A percentile compares a stretch with the other conserved stretches of the same genome.
phyloP scores from a whole-genome alignment of 2,797 vertebrate genomes.

The Argentina silus region DNA sequence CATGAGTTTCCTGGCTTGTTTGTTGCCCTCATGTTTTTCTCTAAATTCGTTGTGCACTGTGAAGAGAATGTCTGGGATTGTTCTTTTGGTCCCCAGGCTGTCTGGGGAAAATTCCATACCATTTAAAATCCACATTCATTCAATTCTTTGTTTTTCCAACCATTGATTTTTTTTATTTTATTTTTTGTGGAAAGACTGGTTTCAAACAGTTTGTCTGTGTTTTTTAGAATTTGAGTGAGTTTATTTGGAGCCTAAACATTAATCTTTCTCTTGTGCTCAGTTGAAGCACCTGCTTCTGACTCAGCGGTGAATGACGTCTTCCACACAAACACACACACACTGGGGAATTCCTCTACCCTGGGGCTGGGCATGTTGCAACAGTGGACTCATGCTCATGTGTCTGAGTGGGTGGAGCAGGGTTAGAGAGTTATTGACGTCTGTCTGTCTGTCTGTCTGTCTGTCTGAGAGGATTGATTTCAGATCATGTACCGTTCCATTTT shows the following conservation, averaged over 20 bases:
- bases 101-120: not conserved
- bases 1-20: too few relatives aligned
- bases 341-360: slow-evolving; percentile 55
- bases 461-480: slow-evolving; percentile 24
- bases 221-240: slow-evolving; percentile 11
- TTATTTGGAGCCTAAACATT: slow-evolving; percentile 18
- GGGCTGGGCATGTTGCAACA: slow-evolving; percentile 36
- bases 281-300: slow-evolving; percentile 65
- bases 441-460: slow-evolving; percentile 2
- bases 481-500: slow-evolving; percentile 28
- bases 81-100: not conserved
- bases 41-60: not conserved
- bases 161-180: not conserved
- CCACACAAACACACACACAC: slow-evolving; percentile 19
- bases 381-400: slow-evolving; percentile 39
- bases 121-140: not conserved
- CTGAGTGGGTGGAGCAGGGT: slow-evolving; percentile 15
- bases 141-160: not conserved
- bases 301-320: slow-evolving; percentile 54
- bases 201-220: not conserved
- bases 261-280: slow-evolving; percentile 30
- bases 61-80: not conserved
- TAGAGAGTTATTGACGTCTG: not conserved
- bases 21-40: not conserved
- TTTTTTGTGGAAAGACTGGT: not conserved